phyloP scores from a whole-genome alignment of 2,888 invertebrate genomes.

The Lepeophtheirus nordmannii region DNA sequence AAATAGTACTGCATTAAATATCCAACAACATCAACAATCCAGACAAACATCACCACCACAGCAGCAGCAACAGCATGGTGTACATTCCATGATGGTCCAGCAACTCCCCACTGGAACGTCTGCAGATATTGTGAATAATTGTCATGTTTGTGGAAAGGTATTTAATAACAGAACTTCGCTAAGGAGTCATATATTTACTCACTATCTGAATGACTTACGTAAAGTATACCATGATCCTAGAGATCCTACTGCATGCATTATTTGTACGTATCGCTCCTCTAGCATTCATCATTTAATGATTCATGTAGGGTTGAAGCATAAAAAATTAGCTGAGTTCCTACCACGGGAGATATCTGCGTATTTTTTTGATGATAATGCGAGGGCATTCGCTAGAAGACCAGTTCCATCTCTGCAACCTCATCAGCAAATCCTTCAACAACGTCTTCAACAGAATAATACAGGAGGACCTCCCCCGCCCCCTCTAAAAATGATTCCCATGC shows the following conservation, averaged over 20 bases:
- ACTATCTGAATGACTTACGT: not conserved
- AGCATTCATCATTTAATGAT: not conserved
- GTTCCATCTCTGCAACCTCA: not conserved
- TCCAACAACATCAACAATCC: too few relatives aligned
- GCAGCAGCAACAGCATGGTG: too few relatives aligned
- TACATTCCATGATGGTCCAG: not conserved
- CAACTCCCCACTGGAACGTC: not conserved
- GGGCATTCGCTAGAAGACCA: not conserved
- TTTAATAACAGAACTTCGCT: not conserved
- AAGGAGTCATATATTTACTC: not conserved
- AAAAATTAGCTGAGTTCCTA: not conserved
- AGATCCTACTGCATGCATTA: not conserved
- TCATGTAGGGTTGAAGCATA: not conserved
- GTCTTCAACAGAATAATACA: not conserved
- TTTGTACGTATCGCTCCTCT: not conserved
- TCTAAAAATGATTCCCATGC: not conserved
- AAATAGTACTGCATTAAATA: not conserved
- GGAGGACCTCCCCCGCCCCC: not conserved
- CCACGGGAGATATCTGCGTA: slow-evolving; percentile 1
- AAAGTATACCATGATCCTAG: not conserved
- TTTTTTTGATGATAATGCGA: not conserved
- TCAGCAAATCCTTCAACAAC: not conserved
- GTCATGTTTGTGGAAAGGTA: not conserved
- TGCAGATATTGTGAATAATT: not conserved
- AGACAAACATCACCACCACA: too few relatives aligned